Base-by-base conservation (phyloP, 2,888 invertebrate genomes). In the Yponomeuta plumbellus region DNA sequence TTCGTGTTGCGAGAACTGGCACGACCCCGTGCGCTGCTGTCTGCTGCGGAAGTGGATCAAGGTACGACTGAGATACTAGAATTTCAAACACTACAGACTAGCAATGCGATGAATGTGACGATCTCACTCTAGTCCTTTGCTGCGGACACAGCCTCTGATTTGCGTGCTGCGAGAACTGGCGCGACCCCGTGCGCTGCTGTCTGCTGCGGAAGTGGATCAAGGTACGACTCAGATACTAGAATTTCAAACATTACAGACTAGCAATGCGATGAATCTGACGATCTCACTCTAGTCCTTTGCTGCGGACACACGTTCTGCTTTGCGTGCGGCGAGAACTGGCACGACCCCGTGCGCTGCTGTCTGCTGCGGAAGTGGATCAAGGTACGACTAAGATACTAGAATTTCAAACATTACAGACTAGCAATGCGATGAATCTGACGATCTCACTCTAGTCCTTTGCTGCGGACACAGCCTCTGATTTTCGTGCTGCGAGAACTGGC, bases 1-100 rank as follows among this genome's bases (percentile, higher is more conserved):
- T 92, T 94, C 96, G 66, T 99, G 99, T 88, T 98, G 97, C 23
- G 97, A 97, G 91, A 97, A 97, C 88, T 98, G 98, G 98, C 99
- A 99, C 88, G 99, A 99, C 84, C 99, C 99, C 34, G 98, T 99
- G 61, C 96, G 96, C 75, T 99, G 99, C 88, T 94, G 95, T 70
- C 94, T 98, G 83, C 93, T 99, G 22, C 95, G 94, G 80, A 97
- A 96, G 85, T 99, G 99, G 99, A 97, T 98, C 73, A 99, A 98
- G 91, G 91, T 91, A 64, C 23, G 61, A 21, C 11, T 17, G 44
- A 34, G 26, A 11, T 52, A 11, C 21, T n/a, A n/a, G n/a, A n/a
- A n/a, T n/a, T n/a, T n/a, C n/a, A n/a, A n/a, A n/a, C n/a, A n/a
- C n/a, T n/a, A n/a, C n/a, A n/a, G n/a, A n/a, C n/a, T n/a, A 98